These are phyloP conservation scores for Protonemura montana DNA, from an alignment of 2,888 invertebrate genomes.

Conservation along the genomic window DNA sequence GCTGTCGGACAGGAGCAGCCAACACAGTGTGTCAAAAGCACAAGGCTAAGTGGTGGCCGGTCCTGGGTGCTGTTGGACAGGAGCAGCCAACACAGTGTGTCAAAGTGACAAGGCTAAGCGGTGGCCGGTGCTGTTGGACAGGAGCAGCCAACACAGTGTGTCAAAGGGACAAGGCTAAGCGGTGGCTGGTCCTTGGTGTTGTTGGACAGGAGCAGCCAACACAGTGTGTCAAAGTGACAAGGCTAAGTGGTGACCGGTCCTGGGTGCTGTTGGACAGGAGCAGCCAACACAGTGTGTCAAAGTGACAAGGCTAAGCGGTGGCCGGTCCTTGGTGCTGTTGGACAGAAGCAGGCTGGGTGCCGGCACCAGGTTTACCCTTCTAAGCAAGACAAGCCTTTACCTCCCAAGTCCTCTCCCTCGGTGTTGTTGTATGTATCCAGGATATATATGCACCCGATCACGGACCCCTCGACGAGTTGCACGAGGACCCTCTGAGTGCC, in stretches of 20 bases:
- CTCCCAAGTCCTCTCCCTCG: conserved; percentile 8
- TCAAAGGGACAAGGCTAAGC: too few species aligned
- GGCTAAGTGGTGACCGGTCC: too few species aligned
- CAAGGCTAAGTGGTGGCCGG: too few species aligned
- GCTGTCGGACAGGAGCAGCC: too few species aligned
- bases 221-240: too few species aligned
- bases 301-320: too few species aligned
- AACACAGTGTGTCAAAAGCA: too few species aligned
- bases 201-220: too few species aligned
- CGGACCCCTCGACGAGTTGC: not conserved
- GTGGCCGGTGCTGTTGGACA: not conserved
- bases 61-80: too few species aligned
- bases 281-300: not conserved
- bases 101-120: not conserved
- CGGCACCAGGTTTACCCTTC: too few species aligned
- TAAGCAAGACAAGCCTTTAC: not conserved
- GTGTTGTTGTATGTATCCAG: not conserved
- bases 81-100: not conserved
- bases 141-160: not conserved
- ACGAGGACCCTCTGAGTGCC: not conserved
- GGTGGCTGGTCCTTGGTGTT: too few species aligned
- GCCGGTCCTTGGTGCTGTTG: not conserved
- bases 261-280: too few species aligned
- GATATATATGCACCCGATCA: not conserved
- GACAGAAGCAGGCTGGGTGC: not conserved